phyloP scores from a whole-genome alignment of 2,113 vertebrate genomes.

The Natator depressus region DNA sequence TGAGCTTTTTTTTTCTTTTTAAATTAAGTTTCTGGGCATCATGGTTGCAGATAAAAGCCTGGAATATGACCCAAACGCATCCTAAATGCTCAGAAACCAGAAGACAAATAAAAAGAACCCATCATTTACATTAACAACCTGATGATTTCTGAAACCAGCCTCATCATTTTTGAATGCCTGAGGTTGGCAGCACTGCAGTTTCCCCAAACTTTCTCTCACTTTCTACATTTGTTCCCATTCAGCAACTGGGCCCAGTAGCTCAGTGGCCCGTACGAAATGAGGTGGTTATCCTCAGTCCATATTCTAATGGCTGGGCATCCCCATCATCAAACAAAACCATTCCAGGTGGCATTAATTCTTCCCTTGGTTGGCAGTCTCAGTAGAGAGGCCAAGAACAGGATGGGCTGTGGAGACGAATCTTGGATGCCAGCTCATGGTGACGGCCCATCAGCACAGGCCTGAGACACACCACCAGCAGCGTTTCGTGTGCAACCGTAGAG shows the following conservation, averaged over 20 bases:
- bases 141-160: neutral
- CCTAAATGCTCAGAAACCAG: neutral
- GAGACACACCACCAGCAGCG: neutral
- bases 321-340: neutral
- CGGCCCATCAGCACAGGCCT: neutral
- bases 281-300: neutral
- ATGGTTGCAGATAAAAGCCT: neutral
- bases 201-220: rapidly evolving
- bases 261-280: neutral
- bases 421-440: neutral
- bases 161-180: neutral
- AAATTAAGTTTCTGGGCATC: neutral
- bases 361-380: neutral
- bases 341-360: neutral
- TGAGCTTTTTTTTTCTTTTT: neutral
- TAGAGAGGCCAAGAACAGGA: neutral
- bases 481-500: neutral
- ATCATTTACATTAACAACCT: neutral
- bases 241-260: neutral
- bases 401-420: neutral
- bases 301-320: neutral
- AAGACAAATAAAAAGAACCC: neutral
- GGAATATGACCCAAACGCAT: neutral
- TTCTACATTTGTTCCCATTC: neutral
- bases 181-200: neutral